Percentiles rank a stretch among this genome's conserved stretches.
Evolutionary conservation across 2,797 vertebrate species (phyloP).

Genomic region (Heterohyrax brucei): DNA sequence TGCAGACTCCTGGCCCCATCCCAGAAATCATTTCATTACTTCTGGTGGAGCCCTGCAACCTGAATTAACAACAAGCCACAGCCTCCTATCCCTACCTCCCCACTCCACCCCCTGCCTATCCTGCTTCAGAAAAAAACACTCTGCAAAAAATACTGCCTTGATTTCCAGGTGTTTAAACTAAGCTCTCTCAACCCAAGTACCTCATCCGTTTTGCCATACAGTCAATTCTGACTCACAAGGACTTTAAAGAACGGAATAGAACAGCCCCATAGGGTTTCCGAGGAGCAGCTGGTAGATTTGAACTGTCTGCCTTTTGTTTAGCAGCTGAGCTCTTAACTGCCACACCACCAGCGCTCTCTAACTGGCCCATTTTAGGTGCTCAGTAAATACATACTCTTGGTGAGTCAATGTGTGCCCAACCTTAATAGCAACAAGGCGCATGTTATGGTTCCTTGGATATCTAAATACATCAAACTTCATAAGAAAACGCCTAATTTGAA

Average conservation of each 20-base stretch:
- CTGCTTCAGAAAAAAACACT: conserved; percentile 32
- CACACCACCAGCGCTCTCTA: no score
- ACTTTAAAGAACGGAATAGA: no score
- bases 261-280: no score
- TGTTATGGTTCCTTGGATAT: neutral
- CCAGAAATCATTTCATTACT: neutral
- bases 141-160: conserved; percentile 43
- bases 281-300: no score
- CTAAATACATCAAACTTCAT: conserved; percentile 46
- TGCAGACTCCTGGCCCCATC: neutral
- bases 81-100: no score
- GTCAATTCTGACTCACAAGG: no score
- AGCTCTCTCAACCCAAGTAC: neutral
- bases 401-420: conserved; percentile 6
- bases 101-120: neutral
- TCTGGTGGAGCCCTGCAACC: conserved; percentile 1
- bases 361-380: neutral
- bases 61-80: conserved; percentile 44
- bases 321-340: no score
- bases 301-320: no score
- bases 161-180: conserved; percentile 16
- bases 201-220: neutral
- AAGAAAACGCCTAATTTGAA: conserved; percentile 34
- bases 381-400: conserved; percentile 3
- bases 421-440: neutral